Evolutionary conservation across 2,888 invertebrate species (phyloP).

Genomic region (Zeuzera pyrina): DNA sequence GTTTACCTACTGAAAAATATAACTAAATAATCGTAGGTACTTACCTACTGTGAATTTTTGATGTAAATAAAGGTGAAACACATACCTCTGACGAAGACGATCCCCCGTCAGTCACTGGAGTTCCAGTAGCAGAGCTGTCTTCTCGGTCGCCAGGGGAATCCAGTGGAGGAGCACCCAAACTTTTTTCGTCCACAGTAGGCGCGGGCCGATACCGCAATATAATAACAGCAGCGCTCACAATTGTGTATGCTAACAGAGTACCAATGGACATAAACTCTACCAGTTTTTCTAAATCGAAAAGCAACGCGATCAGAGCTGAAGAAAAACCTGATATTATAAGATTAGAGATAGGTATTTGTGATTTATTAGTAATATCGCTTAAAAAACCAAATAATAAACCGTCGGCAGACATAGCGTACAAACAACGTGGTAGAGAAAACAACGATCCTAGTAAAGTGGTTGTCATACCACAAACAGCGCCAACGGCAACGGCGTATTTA

Average conservation of each 20-base stretch:
- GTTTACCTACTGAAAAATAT: too few relatives aligned
- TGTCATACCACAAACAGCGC: slow-evolving; percentile 94
- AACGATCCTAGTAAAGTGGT: slow-evolving; percentile 89
- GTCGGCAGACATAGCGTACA: slow-evolving; percentile 94
- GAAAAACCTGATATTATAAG: slow-evolving; percentile 83
- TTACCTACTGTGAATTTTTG: too few relatives aligned
- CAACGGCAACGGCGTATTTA: slow-evolving; percentile 86
- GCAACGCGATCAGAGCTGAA: slow-evolving; percentile 84
- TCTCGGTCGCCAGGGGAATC: slow-evolving; percentile 73
- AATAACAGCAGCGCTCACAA: slow-evolving; percentile 92
- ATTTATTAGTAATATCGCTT: slow-evolving; percentile 82
- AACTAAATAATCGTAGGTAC: too few relatives aligned
- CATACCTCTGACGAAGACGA: slow-evolving; percentile 72
- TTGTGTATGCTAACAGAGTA: slow-evolving; percentile 89
- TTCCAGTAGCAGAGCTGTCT: slow-evolving; percentile 75
- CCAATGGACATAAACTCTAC: slow-evolving; percentile 97
- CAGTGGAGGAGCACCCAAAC: slow-evolving; percentile 57
- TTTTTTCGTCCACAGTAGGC: slow-evolving; percentile 59
- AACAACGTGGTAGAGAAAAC: slow-evolving; percentile 87
- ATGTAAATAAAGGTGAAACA: too few relatives aligned
- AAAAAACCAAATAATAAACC: slow-evolving; percentile 87
- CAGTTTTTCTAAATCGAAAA: slow-evolving; percentile 90
- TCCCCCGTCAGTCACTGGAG: slow-evolving; percentile 74
- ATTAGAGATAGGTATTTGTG: slow-evolving; percentile 86
- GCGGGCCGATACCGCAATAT: slow-evolving; percentile 85